Evolutionary conservation across 2,113 vertebrate genomes (phyloP).

Genomic region (Bufo gargarizans): DNA sequence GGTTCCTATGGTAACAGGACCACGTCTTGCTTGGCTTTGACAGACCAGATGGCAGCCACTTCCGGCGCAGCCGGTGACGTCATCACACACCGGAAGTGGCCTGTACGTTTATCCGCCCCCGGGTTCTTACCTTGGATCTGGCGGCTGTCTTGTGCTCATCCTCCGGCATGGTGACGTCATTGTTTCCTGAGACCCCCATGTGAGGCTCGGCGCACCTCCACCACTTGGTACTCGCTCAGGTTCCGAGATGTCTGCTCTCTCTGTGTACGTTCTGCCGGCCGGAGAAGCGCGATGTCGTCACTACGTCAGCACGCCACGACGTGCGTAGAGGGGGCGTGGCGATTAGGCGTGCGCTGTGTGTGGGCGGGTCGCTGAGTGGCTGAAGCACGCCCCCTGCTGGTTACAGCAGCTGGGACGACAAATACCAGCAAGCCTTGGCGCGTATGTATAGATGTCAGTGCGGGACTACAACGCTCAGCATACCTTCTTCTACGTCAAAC

Average conservation of each 20-base stretch:
- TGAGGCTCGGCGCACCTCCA: background rate
- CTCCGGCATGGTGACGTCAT: slow-evolving; percentile 3
- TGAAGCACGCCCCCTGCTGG: background rate
- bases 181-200: slow-evolving; percentile 33
- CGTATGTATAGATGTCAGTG: too few relatives aligned
- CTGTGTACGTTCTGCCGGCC: background rate
- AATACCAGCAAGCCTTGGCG: too few relatives aligned
- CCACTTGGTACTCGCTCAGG: background rate
- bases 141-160: background rate
- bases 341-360: background rate
- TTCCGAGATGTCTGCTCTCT: background rate
- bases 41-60: background rate
- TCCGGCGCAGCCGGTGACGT: background rate
- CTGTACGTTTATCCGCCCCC: background rate
- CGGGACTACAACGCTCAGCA: background rate
- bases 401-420: background rate
- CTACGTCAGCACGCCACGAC: background rate
- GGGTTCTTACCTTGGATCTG: slow-evolving; percentile 3
- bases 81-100: background rate
- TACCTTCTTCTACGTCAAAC: too few relatives aligned
- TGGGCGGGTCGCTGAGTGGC: background rate
- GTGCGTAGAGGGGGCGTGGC: background rate
- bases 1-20: too few relatives aligned
- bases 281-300: background rate
- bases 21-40: too few relatives aligned